Evolutionary conservation across 1,140 invertebrate genomes (phyloP), one percentile per base, ranked within the genome.

Genomic region (Laodelphax striatellus): DNA sequence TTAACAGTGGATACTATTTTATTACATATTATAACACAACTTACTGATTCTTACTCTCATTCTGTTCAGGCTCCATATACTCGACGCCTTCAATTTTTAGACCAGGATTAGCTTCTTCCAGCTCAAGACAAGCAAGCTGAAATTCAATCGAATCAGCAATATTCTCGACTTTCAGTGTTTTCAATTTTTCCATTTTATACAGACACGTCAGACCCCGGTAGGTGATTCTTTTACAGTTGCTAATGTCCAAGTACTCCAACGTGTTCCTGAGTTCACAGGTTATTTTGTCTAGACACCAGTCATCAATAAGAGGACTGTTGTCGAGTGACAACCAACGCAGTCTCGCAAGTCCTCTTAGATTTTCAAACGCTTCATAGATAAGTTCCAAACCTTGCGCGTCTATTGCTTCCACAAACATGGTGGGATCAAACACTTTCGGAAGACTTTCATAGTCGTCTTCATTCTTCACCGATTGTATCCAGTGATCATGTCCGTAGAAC

Each of bases 271-370:
- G 82, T n/a, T 81, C 71, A 42, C 76, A 71, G 28, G 76, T 70
- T 24, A 91, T 71, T 62, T 77, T 77, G 68, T 87, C 85, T 52
- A 92, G 62, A 60, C 79, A 82, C 86, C 87, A 93, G 69, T 92
- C 88, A 73, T 92, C 82, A 55, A 92, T 74, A 43, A 76, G 65
- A 53, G 70, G 65, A 62, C 83, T 84, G 55, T 81, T 77, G 63
- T 73, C 77, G 21, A 92, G 73, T 62, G 79, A 84, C 0, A 88
- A 65, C 73, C 81, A 83, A 66, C 80, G 82, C 0, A 92, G 62
- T 46, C 77, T 70, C 22, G 71, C 64, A 8, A 92, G 71, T 60
- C 76, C 75, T 66, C 76, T 71, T 8, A 91, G 71, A 69, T 86
- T 86, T 16, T 79, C 72, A 16, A 88, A 67, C 16, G 83, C 85